A percentile compares a stretch with the other conserved stretches of the same genome.
phyloP scores from a whole-genome alignment of 1,140 invertebrate species.

The Danaus melanippus region DNA sequence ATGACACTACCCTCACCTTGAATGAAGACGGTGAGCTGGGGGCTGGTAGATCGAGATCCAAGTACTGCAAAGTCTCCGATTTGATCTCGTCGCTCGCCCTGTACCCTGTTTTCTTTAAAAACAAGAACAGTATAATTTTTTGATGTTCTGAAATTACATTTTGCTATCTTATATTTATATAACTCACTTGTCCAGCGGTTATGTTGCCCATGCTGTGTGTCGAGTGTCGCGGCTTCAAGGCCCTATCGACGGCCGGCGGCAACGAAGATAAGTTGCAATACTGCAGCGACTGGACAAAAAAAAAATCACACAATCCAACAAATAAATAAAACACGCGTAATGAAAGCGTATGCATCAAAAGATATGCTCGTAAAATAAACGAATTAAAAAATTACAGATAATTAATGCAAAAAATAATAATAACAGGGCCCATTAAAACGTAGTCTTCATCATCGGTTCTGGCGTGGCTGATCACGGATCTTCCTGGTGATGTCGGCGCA shows the following conservation, averaged over 20 bases:
- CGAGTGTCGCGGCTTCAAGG: constrained; percentile 80
- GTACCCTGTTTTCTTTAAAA: constrained; percentile 9
- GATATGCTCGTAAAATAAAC: background rate
- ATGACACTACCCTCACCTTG: no score
- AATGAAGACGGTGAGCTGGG: constrained; percentile 20
- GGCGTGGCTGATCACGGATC: constrained; percentile 14
- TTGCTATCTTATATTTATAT: background rate
- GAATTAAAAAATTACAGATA: background rate
- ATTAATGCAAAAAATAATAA: background rate
- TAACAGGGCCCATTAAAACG: constrained; percentile 9
- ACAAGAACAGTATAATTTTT: constrained; percentile 1
- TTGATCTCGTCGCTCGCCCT: constrained; percentile 23
- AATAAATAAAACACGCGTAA: constrained; percentile 14
- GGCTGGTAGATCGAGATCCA: constrained; percentile 47
- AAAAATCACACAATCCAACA: background rate
- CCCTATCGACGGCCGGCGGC: constrained; percentile 83
- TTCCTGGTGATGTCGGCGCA: constrained; percentile 20
- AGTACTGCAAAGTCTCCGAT: constrained; percentile 42
- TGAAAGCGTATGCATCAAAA: background rate
- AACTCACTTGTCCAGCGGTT: constrained; percentile 41
- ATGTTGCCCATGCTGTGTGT: constrained; percentile 60
- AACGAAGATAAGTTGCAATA: constrained; percentile 57
- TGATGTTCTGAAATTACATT: background rate
- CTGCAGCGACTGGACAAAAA: constrained; percentile 51
- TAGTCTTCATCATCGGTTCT: constrained; percentile 34